A percentile compares a stretch with the other conserved stretches of the same genome.
phyloP scores from a whole-genome alignment of 2,888 invertebrate genomes.

The Pachycephus smyrnensis region DNA sequence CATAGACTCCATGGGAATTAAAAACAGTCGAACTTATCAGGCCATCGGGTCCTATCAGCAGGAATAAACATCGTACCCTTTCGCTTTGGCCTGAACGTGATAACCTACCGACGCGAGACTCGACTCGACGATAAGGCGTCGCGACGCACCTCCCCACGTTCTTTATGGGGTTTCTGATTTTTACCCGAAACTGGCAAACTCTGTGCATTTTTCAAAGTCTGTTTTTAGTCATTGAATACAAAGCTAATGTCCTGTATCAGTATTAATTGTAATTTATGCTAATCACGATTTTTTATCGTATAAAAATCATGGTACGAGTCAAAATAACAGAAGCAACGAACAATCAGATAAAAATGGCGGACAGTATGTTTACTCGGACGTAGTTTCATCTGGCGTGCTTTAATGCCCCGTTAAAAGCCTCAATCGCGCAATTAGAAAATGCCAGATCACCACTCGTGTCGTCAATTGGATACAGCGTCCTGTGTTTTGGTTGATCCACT shows the following conservation, averaged over 20 bases:
- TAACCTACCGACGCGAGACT: slow-evolving; percentile 38
- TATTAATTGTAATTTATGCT: neutral
- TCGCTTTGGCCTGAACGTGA: slow-evolving; percentile 44
- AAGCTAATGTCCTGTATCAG: neutral
- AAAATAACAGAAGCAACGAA: neutral
- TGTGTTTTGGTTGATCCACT: slow-evolving; percentile 8
- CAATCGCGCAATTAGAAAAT: slow-evolving; percentile 32
- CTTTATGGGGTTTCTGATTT: neutral
- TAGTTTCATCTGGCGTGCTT: neutral
- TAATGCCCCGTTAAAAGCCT: neutral
- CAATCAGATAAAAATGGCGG: neutral
- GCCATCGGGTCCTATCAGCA: slow-evolving; percentile 44
- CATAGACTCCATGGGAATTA: slow-evolving; percentile 47
- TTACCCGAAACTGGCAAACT: neutral
- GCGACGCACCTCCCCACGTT: slow-evolving; percentile 1
- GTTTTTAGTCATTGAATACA: neutral
- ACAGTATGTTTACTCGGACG: neutral
- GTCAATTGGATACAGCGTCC: neutral
- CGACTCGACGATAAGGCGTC: slow-evolving; percentile 46
- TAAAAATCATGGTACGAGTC: neutral
- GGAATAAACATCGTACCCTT: slow-evolving; percentile 54
- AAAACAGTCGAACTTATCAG: slow-evolving; percentile 46
- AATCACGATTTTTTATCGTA: neutral
- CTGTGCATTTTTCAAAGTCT: neutral
- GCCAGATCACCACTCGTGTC: slow-evolving; percentile 32